These are phyloP conservation scores for Arizona elegans DNA, from an alignment of 2,113 vertebrate genomes.

Conservation along the genomic window DNA sequence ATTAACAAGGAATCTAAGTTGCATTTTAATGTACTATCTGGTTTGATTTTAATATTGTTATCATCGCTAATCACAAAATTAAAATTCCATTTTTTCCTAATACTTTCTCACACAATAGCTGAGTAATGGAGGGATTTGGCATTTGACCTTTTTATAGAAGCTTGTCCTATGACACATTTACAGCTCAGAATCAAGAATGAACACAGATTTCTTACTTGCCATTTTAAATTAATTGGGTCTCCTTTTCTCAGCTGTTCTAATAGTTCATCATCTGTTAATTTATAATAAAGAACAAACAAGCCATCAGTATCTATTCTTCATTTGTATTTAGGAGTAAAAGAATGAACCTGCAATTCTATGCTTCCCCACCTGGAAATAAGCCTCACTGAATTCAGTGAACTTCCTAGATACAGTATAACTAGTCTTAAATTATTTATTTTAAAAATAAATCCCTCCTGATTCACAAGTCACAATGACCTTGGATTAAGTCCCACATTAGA, in stretches of 20 bases:
- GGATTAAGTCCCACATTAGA: neutral
- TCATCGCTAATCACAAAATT: neutral
- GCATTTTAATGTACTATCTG: neutral
- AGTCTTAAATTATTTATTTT: neutral
- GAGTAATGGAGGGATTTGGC: constrained; percentile 14
- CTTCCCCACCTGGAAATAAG: neutral
- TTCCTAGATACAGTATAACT: neutral
- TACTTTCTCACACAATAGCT: neutral
- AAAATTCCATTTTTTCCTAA: neutral
- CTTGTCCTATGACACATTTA: neutral
- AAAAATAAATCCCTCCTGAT: neutral
- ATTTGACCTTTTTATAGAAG: constrained; percentile 23
- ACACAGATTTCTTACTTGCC: constrained; percentile 11
- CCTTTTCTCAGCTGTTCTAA: neutral
- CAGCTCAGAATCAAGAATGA: neutral
- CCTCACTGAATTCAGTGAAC: neutral
- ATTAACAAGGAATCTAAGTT: neutral
- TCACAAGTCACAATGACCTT: neutral
- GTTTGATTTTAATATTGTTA: constrained; percentile 1
- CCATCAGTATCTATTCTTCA: neutral
- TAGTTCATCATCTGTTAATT: neutral
- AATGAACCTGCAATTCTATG: neutral
- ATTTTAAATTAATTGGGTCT: neutral
- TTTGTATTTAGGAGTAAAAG: neutral
- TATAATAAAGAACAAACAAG: neutral